Base-by-base conservation (phyloP, 2,113 vertebrate species). In the Notarius quadriscutis region DNA sequence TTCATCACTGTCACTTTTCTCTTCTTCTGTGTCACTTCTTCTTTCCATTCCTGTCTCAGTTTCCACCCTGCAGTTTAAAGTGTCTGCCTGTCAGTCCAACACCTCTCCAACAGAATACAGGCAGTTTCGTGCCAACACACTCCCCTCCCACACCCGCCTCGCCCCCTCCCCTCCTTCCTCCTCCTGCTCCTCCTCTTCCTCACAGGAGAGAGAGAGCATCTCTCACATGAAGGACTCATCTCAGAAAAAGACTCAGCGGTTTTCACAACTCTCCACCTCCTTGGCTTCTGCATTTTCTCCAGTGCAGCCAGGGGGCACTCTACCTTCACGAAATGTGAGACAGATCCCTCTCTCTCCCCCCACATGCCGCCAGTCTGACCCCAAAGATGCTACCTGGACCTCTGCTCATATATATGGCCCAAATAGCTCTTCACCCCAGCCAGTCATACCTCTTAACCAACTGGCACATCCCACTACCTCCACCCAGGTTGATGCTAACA, bases 261-360 rank as follows among this genome's bases (percentile, higher is more conserved):
- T 94, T 90, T 96, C 96, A 0, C 96, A 97, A 94, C 95, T 96
- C 89, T 95, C 94, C 58, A 92, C 91, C 53, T 94, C 94, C 69
- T 92, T 95, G 0, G 92, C 93, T 90, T 97, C 96, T 5, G 95
- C 96, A 82, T 96, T 96, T 91, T 94, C 95, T 93, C 95, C 96
- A 1, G 93, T 95, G 90, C 96, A 96, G 92, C 91, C 94, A 27
- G 95, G 94, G 77, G 88, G 86, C 89, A 92, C 92, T 91, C 94
- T 95, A 12, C 15, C 92, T 89, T 90, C 87, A 75, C 93, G 94
- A 81, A 94, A 95, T 91, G 92, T 95, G 93, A 95, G 95, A 77
- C 95, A 91, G 89, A 96, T 96, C 89, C 96, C 97, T 0, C 92
- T 97, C 62, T 97, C 97, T 84, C 96, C 96, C 27, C 95, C 95